Evolutionary conservation across 2,888 invertebrate genomes (phyloP), one percentile per base, ranked within the genome.

Genomic region (Endotricha flammealis): DNA sequence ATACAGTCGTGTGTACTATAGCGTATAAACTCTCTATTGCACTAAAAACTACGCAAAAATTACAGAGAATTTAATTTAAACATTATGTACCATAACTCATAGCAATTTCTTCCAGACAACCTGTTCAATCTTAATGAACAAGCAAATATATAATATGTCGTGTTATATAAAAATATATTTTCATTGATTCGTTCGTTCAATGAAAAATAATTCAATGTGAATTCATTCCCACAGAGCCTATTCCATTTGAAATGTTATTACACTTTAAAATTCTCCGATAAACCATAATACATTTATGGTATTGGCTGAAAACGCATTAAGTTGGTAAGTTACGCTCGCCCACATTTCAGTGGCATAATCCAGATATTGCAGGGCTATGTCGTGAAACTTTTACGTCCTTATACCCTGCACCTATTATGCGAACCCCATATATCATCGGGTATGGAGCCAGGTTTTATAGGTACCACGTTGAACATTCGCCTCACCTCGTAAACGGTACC

Each of bases 401-500:
- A n/a, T n/a, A 30, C 31, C 39, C 17, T 32, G 36, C 28, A 29
- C 40, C 38, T 36, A 43, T 43, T 40, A 38, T 33, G 39, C 29
- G 37, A 23, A 33, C 35, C 32, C 35, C 35, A 36, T 43, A 40
- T 43, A 40, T 43, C 36, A 40, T 39, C 25, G 12, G 32, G 29
- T 13, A 35, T 35, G 35, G 42, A 41, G 42, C 37, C 41, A 50
- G 44, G 41, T 52, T 50, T 63, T 62, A 60, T 62, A 62, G 58
- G 54, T 54, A 49, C 43, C 50, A 33, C 50, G 42, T 41, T 44
- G 50, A 48, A 52, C 52, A 45, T 52, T 52, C 47, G 51, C 48
- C 50, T 51, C 59, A 56, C 57, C 44, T 62, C 57, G 45, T 62
- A 60, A 63, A 63, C 47, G 48, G 44, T 46, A 50, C 48, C 23